phyloP scores from a whole-genome alignment of 2,113 vertebrate genomes.

The Uria lomvia region DNA sequence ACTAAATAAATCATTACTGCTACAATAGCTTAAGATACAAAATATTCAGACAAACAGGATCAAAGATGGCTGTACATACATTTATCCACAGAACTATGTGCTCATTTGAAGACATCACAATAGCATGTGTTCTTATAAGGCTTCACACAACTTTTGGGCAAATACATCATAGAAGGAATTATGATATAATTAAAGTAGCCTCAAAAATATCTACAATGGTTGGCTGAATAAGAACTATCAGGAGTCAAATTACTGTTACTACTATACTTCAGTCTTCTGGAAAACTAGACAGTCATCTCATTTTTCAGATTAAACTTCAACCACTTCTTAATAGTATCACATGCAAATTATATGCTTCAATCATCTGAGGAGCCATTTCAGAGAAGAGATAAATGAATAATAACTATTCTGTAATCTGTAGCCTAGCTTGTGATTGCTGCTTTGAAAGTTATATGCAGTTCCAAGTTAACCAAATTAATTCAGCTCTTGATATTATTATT shows the following conservation, averaged over 20 bases:
- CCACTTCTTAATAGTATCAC: neutral
- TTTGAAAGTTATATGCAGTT: neutral
- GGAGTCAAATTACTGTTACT: neutral
- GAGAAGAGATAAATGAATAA: neutral
- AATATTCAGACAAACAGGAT: conserved; percentile 29
- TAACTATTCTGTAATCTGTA: neutral
- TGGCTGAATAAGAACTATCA: neutral
- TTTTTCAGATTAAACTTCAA: neutral
- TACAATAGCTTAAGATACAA: conserved; percentile 11
- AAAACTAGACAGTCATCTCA: neutral
- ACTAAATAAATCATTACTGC: conserved; percentile 13
- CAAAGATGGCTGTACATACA: neutral
- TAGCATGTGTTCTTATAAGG: neutral
- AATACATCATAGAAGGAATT: neutral
- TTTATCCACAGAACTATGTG: neutral
- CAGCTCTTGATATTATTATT: conserved; percentile 12
- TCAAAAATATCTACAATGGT: neutral
- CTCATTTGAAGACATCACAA: neutral
- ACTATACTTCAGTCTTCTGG: neutral
- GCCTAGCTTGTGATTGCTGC: neutral
- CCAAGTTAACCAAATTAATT: neutral
- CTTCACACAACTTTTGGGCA: neutral
- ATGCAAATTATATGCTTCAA: neutral
- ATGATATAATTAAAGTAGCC: neutral
- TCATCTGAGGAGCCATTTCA: neutral